phyloP scores from a whole-genome alignment of 2,113 vertebrate species.

The Triplophysa dalaica region DNA sequence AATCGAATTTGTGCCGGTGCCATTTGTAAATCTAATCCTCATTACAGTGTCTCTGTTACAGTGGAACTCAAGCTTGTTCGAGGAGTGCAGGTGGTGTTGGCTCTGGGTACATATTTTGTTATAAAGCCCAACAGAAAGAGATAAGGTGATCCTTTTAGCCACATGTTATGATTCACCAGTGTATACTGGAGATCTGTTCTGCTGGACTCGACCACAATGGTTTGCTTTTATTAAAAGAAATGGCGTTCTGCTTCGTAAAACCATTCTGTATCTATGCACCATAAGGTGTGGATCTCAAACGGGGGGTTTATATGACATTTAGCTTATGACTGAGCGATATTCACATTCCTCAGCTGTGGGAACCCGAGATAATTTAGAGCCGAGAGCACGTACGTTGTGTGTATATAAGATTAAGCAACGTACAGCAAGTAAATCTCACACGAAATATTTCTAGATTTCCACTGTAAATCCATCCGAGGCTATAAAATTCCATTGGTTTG shows the following conservation, averaged over 20 bases:
- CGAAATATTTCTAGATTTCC: conserved; percentile 1
- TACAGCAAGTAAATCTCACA: conserved; percentile 27
- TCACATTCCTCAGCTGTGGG: conserved; percentile 30
- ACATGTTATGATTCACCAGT: conserved; percentile 43
- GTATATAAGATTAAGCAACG: conserved; percentile 19
- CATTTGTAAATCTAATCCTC: conserved; percentile 61
- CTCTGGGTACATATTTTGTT: conserved; percentile 38
- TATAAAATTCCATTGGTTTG: conserved; percentile 29
- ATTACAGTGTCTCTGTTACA: conserved; percentile 22
- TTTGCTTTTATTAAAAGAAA: not conserved
- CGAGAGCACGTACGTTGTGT: conserved; percentile 4
- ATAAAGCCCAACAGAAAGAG: conserved; percentile 28
- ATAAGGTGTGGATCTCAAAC: conserved; percentile 15
- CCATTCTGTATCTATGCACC: not conserved
- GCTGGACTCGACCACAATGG: not conserved
- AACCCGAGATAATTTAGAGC: not conserved
- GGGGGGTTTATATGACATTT: not conserved
- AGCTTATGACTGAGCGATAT: conserved; percentile 19
- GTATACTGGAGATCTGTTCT: not conserved
- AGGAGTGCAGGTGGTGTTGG: conserved; percentile 56
- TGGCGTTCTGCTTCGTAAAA: not conserved
- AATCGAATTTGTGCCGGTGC: conserved; percentile 61
- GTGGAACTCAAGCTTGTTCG: conserved; percentile 11
- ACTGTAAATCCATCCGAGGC: conserved; percentile 14
- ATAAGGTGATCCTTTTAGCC: conserved; percentile 56